phyloP scores from a whole-genome alignment of 53 echinoderm and acorn worm species.

The Hippasteria phrygiana region DNA sequence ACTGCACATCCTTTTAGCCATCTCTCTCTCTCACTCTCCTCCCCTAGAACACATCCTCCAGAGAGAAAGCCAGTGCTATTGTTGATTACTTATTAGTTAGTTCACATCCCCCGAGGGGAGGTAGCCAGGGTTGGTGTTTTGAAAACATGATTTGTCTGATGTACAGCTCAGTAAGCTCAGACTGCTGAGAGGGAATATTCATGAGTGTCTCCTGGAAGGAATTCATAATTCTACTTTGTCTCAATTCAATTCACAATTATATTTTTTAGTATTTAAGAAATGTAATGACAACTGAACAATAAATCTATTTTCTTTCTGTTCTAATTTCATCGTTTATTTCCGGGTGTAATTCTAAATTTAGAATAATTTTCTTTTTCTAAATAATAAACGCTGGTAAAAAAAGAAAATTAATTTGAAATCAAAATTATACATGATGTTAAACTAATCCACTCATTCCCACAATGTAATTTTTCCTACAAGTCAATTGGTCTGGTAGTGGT shows the following conservation, averaged over 20 bases:
- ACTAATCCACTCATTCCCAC: too few species aligned
- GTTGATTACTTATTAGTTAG: constrained; percentile 36
- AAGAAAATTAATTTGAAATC: too few species aligned
- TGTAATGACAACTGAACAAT: too few species aligned
- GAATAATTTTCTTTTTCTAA: too few species aligned
- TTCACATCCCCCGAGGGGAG: constrained; percentile 54
- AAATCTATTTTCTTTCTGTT: too few species aligned
- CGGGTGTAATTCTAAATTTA: too few species aligned
- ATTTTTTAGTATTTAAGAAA: too few species aligned
- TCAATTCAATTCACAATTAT: not conserved
- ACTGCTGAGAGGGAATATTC: constrained; percentile 5
- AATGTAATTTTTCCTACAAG: too few species aligned
- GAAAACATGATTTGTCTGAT: constrained; percentile 21
- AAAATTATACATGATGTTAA: too few species aligned
- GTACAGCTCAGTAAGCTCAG: not conserved
- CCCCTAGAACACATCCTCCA: constrained; percentile 26
- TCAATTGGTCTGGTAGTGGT: too few species aligned
- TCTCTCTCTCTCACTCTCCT: not conserved
- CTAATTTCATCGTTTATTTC: too few species aligned
- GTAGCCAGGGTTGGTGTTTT: not conserved
- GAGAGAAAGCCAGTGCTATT: not conserved
- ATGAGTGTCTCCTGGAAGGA: constrained; percentile 14
- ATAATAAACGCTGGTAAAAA: too few species aligned
- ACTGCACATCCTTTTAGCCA: not conserved
- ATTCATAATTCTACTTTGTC: not conserved